Evolutionary conservation across 1,140 invertebrate genomes (phyloP).

Genomic region (Drosophila tani): DNA sequence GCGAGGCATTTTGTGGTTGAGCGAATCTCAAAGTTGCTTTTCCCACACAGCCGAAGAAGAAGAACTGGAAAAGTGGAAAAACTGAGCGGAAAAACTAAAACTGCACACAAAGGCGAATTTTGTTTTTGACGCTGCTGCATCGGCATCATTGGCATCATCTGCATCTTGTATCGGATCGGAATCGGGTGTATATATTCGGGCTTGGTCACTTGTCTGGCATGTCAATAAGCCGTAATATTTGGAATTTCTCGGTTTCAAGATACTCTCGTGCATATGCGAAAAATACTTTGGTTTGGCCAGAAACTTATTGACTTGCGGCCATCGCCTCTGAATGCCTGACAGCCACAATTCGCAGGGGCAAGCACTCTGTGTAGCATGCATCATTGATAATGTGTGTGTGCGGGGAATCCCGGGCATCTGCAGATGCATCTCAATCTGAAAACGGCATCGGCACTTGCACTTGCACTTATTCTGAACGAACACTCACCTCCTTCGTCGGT

Average conservation of each 20-base stretch:
- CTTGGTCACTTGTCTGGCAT: slow-evolving; percentile 55
- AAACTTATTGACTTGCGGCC: slow-evolving; percentile 53
- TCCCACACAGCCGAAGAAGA: slow-evolving; percentile 14
- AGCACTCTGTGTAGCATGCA: slow-evolving; percentile 39
- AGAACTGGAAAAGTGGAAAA: slow-evolving; percentile 4
- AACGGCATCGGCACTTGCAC: slow-evolving; percentile 10
- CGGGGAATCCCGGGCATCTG: slow-evolving; percentile 10
- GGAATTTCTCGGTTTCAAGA: slow-evolving; percentile 40
- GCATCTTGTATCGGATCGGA: slow-evolving; percentile 32
- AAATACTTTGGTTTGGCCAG: slow-evolving; percentile 35
- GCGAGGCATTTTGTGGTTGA: slow-evolving; percentile 77
- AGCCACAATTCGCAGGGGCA: slow-evolving; percentile 15
- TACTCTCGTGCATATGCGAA: slow-evolving; percentile 25
- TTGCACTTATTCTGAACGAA: slow-evolving; percentile 3
- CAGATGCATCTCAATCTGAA: slow-evolving; percentile 14
- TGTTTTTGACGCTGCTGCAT: slow-evolving; percentile 40
- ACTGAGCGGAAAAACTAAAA: slow-evolving; percentile 36
- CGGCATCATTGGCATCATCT: slow-evolving; percentile 38
- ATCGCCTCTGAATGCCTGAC: slow-evolving; percentile 23
- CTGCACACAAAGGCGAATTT: slow-evolving; percentile 58
- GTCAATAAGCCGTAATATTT: slow-evolving; percentile 52
- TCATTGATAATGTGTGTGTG: slow-evolving; percentile 36
- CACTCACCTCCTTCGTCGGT: slow-evolving; percentile 93
- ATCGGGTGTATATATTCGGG: slow-evolving; percentile 12
- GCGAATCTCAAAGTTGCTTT: slow-evolving; percentile 65